A percentile compares a stretch with the other conserved stretches of the same genome.
These are phyloP conservation scores for Ciconia boyciana DNA, from an alignment of 2,113 vertebrate species.

Conservation along the genomic window DNA sequence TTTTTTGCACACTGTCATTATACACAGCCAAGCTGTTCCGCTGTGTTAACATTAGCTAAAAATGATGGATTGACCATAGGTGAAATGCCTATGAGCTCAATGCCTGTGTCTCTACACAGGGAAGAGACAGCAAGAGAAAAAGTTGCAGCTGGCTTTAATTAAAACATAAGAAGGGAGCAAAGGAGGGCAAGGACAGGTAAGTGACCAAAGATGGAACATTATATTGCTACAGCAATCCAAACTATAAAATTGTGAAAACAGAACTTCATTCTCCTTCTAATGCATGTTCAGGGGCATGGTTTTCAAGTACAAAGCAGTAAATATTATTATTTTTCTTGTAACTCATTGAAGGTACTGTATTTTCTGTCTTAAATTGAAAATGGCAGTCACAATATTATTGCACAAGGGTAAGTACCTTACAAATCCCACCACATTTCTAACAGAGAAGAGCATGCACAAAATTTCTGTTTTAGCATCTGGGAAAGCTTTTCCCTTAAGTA, in stretches of 20 bases:
- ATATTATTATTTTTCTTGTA: neutral
- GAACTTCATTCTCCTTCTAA: neutral
- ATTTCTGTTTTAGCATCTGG: neutral
- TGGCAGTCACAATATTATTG: constrained; percentile 30
- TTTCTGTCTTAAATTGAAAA: constrained; percentile 25
- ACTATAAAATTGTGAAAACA: neutral
- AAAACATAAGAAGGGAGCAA: neutral
- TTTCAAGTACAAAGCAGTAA: neutral
- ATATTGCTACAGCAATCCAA: neutral
- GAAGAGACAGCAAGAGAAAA: neutral
- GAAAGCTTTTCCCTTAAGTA: constrained; percentile 37
- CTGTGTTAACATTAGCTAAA: neutral
- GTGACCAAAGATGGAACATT: neutral
- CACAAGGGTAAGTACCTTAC: neutral
- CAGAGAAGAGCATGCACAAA: neutral
- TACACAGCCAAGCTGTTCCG: neutral
- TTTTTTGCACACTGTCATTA: neutral
- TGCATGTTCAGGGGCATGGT: neutral
- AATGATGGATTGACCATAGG: neutral
- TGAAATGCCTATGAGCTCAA: neutral
- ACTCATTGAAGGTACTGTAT: neutral
- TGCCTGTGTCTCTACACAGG: neutral
- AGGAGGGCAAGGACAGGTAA: neutral
- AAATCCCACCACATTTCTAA: constrained; percentile 1
- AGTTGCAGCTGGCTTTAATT: neutral